Evolutionary conservation across 2,797 vertebrate species (phyloP).

Genomic region (Anableps anableps): DNA sequence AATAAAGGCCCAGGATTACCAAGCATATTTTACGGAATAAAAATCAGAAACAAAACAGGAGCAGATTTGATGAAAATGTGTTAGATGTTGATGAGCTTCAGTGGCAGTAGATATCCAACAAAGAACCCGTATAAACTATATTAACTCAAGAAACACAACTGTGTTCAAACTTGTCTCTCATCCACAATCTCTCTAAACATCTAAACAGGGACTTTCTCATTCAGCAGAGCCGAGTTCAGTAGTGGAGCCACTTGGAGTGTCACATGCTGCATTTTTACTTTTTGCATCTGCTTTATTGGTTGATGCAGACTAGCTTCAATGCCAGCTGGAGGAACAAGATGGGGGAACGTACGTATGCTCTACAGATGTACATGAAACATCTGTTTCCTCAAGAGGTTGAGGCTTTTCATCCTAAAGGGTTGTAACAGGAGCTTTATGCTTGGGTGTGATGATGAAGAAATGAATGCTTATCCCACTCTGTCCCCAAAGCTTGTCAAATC

Average conservation of each 20-base stretch:
- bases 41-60: conserved; percentile 40
- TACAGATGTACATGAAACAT: conserved; percentile 25
- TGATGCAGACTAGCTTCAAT: conserved; percentile 26
- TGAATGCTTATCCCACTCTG: conserved; percentile 8
- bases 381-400: neutral
- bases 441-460: conserved; percentile 13
- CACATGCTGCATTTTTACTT: conserved; percentile 42
- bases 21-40: conserved; percentile 41
- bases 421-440: conserved; percentile 30
- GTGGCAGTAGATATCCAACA: conserved; percentile 16
- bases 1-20: conserved; percentile 40
- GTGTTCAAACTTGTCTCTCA: conserved; percentile 34
- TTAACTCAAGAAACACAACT: conserved; percentile 38
- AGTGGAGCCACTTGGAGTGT: conserved; percentile 32
- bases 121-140: conserved; percentile 37
- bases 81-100: conserved; percentile 17
- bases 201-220: conserved; percentile 18
- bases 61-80: conserved; percentile 18
- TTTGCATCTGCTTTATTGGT: conserved; percentile 30
- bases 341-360: conserved; percentile 16
- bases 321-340: conserved; percentile 29
- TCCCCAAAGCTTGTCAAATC: conserved; percentile 28
- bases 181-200: conserved; percentile 45
- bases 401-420: conserved; percentile 16
- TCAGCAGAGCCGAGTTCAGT: conserved; percentile 30